phyloP scores from a whole-genome alignment of 2,113 vertebrate species.

The Trichomycterus rosablanca region DNA sequence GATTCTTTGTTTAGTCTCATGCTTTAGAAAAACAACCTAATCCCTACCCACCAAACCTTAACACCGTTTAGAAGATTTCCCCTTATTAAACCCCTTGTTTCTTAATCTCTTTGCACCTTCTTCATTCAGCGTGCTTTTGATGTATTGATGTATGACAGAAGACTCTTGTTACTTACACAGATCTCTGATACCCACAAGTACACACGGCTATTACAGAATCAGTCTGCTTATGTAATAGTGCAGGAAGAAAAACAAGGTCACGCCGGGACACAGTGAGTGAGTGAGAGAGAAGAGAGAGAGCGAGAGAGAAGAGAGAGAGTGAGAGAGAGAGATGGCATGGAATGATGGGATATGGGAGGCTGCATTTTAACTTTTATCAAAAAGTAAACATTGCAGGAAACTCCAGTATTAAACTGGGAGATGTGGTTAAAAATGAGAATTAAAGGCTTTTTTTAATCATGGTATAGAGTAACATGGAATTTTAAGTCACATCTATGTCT shows the following conservation, averaged over 20 bases:
- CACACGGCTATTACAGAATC: constrained; percentile 49
- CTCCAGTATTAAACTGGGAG: no score
- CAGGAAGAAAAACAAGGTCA: constrained; percentile 55
- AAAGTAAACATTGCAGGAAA: no score
- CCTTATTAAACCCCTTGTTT: constrained; percentile 5
- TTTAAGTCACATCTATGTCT: no score
- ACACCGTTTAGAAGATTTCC: no score
- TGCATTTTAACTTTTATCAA: no score
- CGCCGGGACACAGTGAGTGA: constrained; percentile 43
- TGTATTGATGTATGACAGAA: constrained; percentile 28
- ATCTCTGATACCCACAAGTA: constrained; percentile 41
- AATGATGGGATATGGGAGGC: no score
- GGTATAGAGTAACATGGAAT: no score
- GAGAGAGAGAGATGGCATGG: neutral
- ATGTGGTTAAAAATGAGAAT: no score
- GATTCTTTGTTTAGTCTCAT: no score
- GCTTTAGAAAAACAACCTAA: no score
- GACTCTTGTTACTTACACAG: constrained; percentile 17
- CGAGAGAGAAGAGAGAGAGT: constrained; percentile 44
- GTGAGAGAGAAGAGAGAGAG: constrained; percentile 23
- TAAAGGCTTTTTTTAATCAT: no score
- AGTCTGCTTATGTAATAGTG: constrained; percentile 57
- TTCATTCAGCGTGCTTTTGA: constrained; percentile 15
- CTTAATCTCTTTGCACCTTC: constrained; percentile 9
- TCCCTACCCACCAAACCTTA: no score